phyloP scores from a whole-genome alignment of 2,888 invertebrate species.

The Latrodectus hesperus region DNA sequence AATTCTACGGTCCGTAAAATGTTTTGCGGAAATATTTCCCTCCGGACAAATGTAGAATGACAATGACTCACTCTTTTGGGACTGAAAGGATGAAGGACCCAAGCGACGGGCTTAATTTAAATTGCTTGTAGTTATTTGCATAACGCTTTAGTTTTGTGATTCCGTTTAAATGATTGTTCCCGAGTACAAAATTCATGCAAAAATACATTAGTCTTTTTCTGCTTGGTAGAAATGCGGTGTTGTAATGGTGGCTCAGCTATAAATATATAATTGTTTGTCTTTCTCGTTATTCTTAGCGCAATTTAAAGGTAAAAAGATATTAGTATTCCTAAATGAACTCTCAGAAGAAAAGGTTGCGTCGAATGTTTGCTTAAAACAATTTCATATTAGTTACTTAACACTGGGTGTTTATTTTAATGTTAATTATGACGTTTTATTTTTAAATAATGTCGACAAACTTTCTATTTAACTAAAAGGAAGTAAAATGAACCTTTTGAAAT shows the following conservation, averaged over 20 bases:
- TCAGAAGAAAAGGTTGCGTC: too few species aligned
- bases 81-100: background rate
- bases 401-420: too few species aligned
- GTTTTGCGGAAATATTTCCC: slow-evolving; percentile 60
- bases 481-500: too few species aligned
- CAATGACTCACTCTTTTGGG: slow-evolving; percentile 22
- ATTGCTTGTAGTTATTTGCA: slow-evolving; percentile 28
- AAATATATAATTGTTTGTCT: background rate
- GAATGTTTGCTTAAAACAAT: too few species aligned
- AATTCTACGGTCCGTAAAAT: slow-evolving; percentile 42
- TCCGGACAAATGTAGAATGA: slow-evolving; percentile 33
- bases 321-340: too few species aligned
- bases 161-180: slow-evolving; percentile 27
- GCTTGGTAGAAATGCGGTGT: background rate
- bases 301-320: too few species aligned
- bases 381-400: too few species aligned
- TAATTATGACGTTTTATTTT: too few species aligned
- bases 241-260: background rate
- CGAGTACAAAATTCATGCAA: background rate
- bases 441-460: too few species aligned
- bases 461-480: too few species aligned
- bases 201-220: slow-evolving; percentile 26
- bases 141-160: slow-evolving; percentile 22
- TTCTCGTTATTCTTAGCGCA: background rate
- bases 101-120: slow-evolving; percentile 22